Evolutionary conservation across 2,113 vertebrate genomes (phyloP), one percentile per base, ranked within the genome.

Genomic region (Megatriorchis doriae): DNA sequence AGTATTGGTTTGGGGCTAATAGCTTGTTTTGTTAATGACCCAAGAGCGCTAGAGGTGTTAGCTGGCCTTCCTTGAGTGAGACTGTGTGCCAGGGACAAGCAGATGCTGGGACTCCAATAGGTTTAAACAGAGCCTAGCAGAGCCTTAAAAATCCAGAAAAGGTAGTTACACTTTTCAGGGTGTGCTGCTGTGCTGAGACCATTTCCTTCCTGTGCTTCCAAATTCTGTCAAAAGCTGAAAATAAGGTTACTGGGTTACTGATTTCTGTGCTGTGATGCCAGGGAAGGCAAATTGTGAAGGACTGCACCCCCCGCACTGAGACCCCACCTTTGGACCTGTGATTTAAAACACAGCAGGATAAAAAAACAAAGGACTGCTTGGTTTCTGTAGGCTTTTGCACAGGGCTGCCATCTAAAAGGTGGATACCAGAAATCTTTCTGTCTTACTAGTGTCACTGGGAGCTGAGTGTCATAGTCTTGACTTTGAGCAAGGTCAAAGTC

Each of bases 301-400:
- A 38, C 26, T 20, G 10, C 18, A 36, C 12, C 3, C 2, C 14
- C 18, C 4, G 0, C n/a, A 12, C 4, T 13, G 20, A 66, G 32
- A 61, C 8, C 23, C 23, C 22, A 43, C 13, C n/a, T 63, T 53
- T 82, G 38, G 32, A 7, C 11, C 15, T 26, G 13, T 50, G 26
- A 40, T 38, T 88, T 63, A 74, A 63, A 73, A 43, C 23, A 31
- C 13, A 81, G 9, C 22, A 58, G 16, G 21, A 61, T 43, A 21
- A 31, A 40, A 45, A 26, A 19, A 23, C n/a, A 23, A 9, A 3
- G 22, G 38, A 23, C 55, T 36, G 13, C 20, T 59, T 53, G 50
- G 13, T 55, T 89, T 81, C 66, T 29, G 13, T 40, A 70, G 34
- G 47, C 18, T 73, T 80, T 67, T 45, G 45, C 50, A 45, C 18